Evolutionary conservation across 2,113 vertebrate genomes (phyloP).

Genomic region (Taxidea taxus): DNA sequence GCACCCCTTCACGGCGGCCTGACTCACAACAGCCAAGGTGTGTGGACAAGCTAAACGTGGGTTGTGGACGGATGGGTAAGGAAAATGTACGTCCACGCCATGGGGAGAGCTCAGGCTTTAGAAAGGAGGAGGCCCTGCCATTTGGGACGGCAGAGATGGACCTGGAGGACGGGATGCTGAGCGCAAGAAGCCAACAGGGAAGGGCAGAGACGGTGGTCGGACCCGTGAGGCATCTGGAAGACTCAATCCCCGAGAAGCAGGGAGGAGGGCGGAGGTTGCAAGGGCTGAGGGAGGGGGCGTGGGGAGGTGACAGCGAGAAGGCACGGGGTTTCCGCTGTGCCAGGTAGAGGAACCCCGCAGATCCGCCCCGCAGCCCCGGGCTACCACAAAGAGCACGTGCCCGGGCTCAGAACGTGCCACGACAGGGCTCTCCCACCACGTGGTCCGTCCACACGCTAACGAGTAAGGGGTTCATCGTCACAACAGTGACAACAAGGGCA

Average conservation of each 20-base stretch:
- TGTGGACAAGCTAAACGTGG: not conserved
- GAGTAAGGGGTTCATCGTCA: not conserved
- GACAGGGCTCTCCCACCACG: fast-evolving
- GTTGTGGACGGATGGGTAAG: not conserved
- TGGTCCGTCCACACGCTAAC: not conserved
- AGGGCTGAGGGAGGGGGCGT: fast-evolving
- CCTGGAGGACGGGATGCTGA: fast-evolving
- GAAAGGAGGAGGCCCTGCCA: not conserved
- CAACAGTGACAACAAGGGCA: not conserved
- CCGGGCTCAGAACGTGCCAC: not conserved
- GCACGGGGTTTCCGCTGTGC: fast-evolving
- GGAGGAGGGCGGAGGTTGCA: fast-evolving
- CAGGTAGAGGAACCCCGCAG: fast-evolving
- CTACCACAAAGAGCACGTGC: fast-evolving
- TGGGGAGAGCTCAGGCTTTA: not conserved
- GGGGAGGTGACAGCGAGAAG: not conserved
- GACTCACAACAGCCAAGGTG: not conserved
- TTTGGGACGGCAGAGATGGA: not conserved
- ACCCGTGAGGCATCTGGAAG: fast-evolving
- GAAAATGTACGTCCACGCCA: fast-evolving
- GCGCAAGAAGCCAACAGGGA: not conserved
- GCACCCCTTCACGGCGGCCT: not conserved
- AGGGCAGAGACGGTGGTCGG: fast-evolving
- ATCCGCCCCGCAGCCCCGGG: fast-evolving
- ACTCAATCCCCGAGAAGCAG: not conserved